Base-by-base conservation (phyloP, 30 jellyfish, hydroid and myxozoan genomes). In the Rhopilema esculentum region DNA sequence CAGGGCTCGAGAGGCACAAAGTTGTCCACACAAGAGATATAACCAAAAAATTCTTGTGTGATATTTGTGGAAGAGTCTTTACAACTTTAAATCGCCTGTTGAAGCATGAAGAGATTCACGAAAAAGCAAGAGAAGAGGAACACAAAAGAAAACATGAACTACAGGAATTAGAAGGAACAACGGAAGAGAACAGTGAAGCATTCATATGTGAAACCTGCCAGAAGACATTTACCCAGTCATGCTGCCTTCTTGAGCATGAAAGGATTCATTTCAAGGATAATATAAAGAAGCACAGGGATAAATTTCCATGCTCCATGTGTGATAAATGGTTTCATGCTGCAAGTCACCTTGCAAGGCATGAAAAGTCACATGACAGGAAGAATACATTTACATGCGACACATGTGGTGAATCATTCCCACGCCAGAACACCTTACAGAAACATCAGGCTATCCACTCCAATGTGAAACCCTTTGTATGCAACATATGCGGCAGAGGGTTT, bases 1-100 rank as follows among this genome's bases (percentile, higher is more conserved):
- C 92, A 6, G 92, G 92, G 8, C 92, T 84, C 22, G 92, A 84
- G 49, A 84, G 92, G 26, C 92, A 84, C 57, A 84, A 75, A 72
- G 22, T 28, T 71, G 83, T 71, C 70, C 92, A 84, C 30, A 33
- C 87, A 6, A 71, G 71, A 40, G 92, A 84, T 21, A 71, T 16
- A 16, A 40, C 82, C 72, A 71, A 75, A 51, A 84, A 49, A n/a
- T 84, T 50, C 62, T 63, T 79, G 0, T 84, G 92, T 62, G 92
- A 84, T 23, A 69, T 79, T 12, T 84, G 92, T 84, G 92, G 92
- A 4, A 84, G 83, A 77, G 63, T 26, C 18, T 84, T 84, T 62
- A 84, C 92, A 18, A 71, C 92, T 4, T n/a, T 32, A 75, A 84
- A 84, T 49, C 92, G 92, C 32, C 63, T 84, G 33, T 21, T 84